These are phyloP conservation scores for Choristoneura fumiferana DNA, from an alignment of 1,140 invertebrate genomes.

Conservation along the genomic window DNA sequence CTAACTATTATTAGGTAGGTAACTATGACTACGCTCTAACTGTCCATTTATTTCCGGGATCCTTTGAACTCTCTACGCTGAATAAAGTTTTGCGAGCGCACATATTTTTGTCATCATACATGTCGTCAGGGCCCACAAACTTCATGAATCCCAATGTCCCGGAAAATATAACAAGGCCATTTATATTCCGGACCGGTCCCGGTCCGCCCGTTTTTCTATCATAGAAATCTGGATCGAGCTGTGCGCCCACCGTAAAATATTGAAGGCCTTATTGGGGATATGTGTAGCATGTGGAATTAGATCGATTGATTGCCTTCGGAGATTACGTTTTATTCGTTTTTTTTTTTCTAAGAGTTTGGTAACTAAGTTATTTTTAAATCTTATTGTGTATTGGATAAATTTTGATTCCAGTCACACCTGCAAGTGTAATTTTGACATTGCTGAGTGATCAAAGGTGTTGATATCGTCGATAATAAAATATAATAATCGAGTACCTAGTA, in stretches of 20 bases:
- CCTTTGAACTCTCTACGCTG: neutral
- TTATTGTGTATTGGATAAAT: no score
- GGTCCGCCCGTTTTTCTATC: slow-evolving; percentile 62
- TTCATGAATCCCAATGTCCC: slow-evolving; percentile 75
- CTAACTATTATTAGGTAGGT: no score
- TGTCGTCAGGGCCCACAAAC: slow-evolving; percentile 64
- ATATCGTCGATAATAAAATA: no score
- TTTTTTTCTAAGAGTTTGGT: neutral
- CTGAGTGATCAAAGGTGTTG: no score
- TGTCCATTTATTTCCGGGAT: no score
- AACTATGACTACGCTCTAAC: no score
- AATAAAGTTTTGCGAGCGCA: slow-evolving; percentile 24
- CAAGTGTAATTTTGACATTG: no score
- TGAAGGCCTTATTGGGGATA: slow-evolving; percentile 33
- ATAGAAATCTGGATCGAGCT: slow-evolving; percentile 55
- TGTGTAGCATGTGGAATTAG: slow-evolving; percentile 25
- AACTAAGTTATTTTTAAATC: no score
- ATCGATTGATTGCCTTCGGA: slow-evolving; percentile 2
- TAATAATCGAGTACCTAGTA: no score
- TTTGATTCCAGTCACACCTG: no score
- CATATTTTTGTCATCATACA: slow-evolving; percentile 35
- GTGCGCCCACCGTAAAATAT: slow-evolving; percentile 26
- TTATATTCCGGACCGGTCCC: slow-evolving; percentile 70
- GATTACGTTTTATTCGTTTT: slow-evolving; percentile 4
- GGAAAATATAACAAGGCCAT: slow-evolving; percentile 77